phyloP scores from a whole-genome alignment of 2,113 vertebrate species.

The Eublepharis macularius region DNA sequence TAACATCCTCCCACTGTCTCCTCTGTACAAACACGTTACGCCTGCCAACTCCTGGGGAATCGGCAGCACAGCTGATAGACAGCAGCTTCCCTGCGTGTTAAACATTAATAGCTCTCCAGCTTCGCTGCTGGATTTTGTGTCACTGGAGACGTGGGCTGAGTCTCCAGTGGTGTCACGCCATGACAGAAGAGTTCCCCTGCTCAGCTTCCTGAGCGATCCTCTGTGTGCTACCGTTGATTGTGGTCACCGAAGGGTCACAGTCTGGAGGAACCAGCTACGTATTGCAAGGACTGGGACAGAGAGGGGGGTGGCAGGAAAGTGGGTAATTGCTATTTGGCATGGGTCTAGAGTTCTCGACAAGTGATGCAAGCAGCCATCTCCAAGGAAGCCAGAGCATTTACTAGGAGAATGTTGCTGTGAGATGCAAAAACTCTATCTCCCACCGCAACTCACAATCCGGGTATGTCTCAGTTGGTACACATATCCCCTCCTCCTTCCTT shows the following conservation, averaged over 20 bases:
- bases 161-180: slow-evolving; percentile 37
- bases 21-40: slow-evolving; percentile 40
- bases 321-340: neutral
- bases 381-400: too few relatives aligned
- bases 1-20: slow-evolving; percentile 16
- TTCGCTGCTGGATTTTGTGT: slow-evolving; percentile 44
- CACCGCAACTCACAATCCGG: too few relatives aligned
- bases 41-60: slow-evolving; percentile 44
- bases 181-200: slow-evolving; percentile 20
- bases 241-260: fast-evolving
- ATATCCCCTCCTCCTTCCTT: too few relatives aligned
- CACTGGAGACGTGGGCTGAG: neutral
- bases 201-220: neutral
- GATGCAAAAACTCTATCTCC: too few relatives aligned
- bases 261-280: too few relatives aligned
- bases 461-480: too few relatives aligned
- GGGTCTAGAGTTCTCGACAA: too few relatives aligned
- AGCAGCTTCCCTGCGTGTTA: slow-evolving; percentile 47
- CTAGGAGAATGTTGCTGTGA: too few relatives aligned
- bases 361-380: too few relatives aligned
- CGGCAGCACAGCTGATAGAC: slow-evolving; percentile 45
- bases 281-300: neutral
- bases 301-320: fast-evolving
- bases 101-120: slow-evolving; percentile 55
- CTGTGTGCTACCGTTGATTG: fast-evolving